Percentiles rank a stretch among this genome's conserved stretches.
These are phyloP conservation scores for Sinohyriopsis cumingii DNA, from an alignment of 2,888 invertebrate species.

Conservation along the genomic window DNA sequence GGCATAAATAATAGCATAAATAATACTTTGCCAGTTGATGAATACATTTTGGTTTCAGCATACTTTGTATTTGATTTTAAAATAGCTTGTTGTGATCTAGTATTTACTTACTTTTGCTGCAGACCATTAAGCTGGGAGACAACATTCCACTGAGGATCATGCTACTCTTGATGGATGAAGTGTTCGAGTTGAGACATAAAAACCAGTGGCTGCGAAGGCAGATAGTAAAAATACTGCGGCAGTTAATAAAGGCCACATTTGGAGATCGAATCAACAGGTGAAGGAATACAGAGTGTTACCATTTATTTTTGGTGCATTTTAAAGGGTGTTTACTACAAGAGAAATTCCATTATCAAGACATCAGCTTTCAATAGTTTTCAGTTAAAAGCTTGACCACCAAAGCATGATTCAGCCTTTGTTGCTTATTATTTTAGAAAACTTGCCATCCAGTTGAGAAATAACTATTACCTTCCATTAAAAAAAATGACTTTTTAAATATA, in stretches of 20 bases:
- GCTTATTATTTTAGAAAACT: neutral
- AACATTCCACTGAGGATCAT: constrained; percentile 88
- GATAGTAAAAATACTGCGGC: constrained; percentile 83
- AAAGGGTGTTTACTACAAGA: neutral
- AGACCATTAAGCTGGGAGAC: constrained; percentile 73
- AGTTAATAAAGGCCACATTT: constrained; percentile 85
- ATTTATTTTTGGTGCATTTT: neutral
- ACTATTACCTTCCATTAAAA: neutral
- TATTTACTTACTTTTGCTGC: neutral
- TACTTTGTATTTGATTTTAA: no score
- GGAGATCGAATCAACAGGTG: constrained; percentile 85
- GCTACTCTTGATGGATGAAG: constrained; percentile 86
- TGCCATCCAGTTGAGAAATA: neutral
- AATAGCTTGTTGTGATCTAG: neutral
- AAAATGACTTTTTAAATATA: neutral
- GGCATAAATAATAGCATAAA: no score
- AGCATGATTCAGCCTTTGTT: neutral
- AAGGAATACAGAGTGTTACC: neutral
- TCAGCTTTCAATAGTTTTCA: no score
- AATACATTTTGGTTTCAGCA: no score
- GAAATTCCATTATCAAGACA: no score
- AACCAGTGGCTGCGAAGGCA: constrained; percentile 87
- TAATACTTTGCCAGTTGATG: no score
- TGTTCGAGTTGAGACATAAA: constrained; percentile 86
- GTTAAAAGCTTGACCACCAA: no score